These are phyloP conservation scores for Diglossa cyanea DNA, from an alignment of 2,797 vertebrate genomes.

Conservation along the genomic window DNA sequence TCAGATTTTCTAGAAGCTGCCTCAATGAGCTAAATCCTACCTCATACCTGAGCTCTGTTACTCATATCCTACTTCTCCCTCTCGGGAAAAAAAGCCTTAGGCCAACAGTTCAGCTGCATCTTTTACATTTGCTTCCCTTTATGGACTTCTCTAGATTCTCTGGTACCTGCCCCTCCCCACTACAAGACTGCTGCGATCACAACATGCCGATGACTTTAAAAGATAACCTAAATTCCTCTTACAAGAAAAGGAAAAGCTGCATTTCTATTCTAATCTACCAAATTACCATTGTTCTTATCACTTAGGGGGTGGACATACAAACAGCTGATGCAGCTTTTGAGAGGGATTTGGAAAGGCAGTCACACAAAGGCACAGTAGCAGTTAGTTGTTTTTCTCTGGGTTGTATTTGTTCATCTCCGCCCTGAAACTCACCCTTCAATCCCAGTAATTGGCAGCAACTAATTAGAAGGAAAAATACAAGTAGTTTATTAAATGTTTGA, in stretches of 20 bases:
- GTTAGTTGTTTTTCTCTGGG: not conserved
- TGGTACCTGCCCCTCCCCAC: not conserved
- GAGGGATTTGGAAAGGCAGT: not conserved
- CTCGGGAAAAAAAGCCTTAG: not conserved
- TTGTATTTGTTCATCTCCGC: not conserved
- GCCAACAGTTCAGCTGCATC: not conserved
- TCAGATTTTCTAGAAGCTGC: not conserved
- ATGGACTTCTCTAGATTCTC: not conserved
- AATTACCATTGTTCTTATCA: not conserved
- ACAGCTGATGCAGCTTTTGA: not conserved
- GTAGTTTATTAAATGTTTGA: conserved; percentile 6
- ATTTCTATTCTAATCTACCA: not conserved
- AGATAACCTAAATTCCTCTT: not conserved
- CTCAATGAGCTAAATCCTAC: not conserved
- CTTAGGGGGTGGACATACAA: not conserved
- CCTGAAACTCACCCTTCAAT: not conserved
- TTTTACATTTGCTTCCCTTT: not conserved
- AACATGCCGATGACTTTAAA: not conserved
- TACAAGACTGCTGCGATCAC: not conserved
- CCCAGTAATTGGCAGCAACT: not conserved
- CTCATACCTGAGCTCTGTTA: not conserved
- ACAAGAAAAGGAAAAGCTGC: not conserved
- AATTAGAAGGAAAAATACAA: conserved; percentile 32
- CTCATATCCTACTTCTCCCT: not conserved
- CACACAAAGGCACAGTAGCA: not conserved